Evolutionary conservation across 2,888 invertebrate genomes (phyloP), one percentile per base, ranked within the genome.

Genomic region (Microchrysa polita): DNA sequence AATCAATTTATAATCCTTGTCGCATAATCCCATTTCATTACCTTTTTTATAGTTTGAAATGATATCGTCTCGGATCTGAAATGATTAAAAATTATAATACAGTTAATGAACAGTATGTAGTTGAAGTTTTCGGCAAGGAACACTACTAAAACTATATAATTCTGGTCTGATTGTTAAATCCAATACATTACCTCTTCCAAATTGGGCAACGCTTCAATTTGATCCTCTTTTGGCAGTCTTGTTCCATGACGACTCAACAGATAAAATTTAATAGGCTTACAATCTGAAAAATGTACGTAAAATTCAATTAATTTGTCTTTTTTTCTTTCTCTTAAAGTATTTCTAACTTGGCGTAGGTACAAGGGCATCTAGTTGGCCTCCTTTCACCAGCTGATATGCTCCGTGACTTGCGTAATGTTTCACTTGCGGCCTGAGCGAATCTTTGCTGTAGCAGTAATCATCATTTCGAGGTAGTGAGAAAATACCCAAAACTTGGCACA

Each of bases 181-280:
- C 14, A 16, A 4, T 53, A n/a, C 53, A 53, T 42, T 69, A 92
- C 84, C 72, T 88, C 86, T 0, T 84, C 84, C 18, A 94, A 84
- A 18, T 86, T 83, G 60, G 87, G 83, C 52, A 93, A 85, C 7
- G 85, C 84, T 1, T 81, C 77, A 10, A 92, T 88, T 73, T 88
- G 88, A 0, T 83, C 81, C 0, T 83, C 82, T n/a, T 87, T 87
- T 0, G 94, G 92, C 77, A 90, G 87, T 77, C 90, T 87, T 0
- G 92, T 89, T 9, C 93, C 93, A 78, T 92, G 91, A 2, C 92
- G 87, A 77, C 87, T 88, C 61, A 92, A 81, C 79, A 91, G 86
- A 93, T 93, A 94, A 74, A 93, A 88, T 77, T 92, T 92, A 1
- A 87, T 83, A 0, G 93, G 90, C 74, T 87, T 85, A 79, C 94